Evolutionary conservation across 2,113 vertebrate genomes (phyloP).

Genomic region (Podocnemis expansa): DNA sequence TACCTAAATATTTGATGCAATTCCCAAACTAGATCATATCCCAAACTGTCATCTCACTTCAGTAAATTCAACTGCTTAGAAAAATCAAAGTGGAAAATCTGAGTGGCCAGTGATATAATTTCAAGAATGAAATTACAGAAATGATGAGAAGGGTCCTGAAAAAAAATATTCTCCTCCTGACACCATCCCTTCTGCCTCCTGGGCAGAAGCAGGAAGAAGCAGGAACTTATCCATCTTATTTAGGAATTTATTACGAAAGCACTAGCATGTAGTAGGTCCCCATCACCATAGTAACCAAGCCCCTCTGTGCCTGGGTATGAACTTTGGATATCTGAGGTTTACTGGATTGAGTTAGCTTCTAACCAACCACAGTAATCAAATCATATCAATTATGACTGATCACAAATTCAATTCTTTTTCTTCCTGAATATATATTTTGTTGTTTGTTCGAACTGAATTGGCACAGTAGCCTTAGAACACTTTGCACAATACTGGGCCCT

Average conservation of each 20-base stretch:
- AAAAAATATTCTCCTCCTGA: background rate
- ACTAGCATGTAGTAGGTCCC: background rate
- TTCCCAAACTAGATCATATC: background rate
- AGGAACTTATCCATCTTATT: background rate
- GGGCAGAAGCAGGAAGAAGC: background rate
- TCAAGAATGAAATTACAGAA: background rate
- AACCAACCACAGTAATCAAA: background rate
- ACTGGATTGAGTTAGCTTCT: background rate
- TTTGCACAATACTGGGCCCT: background rate
- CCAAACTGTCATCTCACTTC: background rate
- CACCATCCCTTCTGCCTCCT: background rate
- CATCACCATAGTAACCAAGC: background rate
- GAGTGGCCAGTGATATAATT: background rate
- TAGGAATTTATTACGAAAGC: background rate
- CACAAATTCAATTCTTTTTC: background rate
- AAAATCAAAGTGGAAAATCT: background rate
- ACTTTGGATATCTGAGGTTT: background rate
- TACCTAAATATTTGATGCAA: background rate
- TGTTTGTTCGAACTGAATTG: slow-evolving; percentile 8
- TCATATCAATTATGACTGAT: background rate
- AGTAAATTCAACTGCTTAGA: background rate
- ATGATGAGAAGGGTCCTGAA: background rate
- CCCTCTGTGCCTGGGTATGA: background rate
- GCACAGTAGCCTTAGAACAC: background rate
- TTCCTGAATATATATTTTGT: background rate